Percentiles rank a stretch among this genome's conserved stretches.
Evolutionary conservation across 1,140 invertebrate genomes (phyloP).

Genomic region (Tyrophagus putrescentiae): DNA sequence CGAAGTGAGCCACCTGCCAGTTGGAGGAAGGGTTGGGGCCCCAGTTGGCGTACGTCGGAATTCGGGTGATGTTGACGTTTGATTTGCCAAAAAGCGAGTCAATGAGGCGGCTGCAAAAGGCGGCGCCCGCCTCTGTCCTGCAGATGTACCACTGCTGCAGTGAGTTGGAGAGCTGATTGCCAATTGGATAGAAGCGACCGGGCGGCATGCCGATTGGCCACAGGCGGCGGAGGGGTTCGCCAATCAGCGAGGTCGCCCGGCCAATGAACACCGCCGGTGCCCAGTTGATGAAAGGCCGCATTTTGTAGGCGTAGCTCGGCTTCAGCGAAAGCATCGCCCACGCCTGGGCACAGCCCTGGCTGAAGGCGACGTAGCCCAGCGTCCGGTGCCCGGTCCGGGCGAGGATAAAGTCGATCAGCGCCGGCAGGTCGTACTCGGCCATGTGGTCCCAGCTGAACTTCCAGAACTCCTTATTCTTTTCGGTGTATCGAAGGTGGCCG

Average conservation of each 20-base stretch:
- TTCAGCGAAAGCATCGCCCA: constrained; percentile 46
- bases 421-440: constrained; percentile 36
- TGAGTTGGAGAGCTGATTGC: neutral
- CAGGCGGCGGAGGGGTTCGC: neutral
- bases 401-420: constrained; percentile 37
- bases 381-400: constrained; percentile 40
- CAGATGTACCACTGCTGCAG: neutral
- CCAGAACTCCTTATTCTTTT: constrained; percentile 32
- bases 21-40: constrained; percentile 65
- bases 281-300: constrained; percentile 41
- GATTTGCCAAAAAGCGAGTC: neutral
- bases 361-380: constrained; percentile 50
- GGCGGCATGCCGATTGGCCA: neutral
- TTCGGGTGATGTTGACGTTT: constrained; percentile 40
- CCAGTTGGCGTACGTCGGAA: constrained; percentile 58
- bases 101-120: neutral
- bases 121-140: neutral
- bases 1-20: constrained; percentile 49
- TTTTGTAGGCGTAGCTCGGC: constrained; percentile 50
- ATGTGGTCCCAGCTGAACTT: constrained; percentile 33
- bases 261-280: constrained; percentile 57
- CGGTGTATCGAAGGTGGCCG: constrained; percentile 10
- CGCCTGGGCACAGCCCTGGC: constrained; percentile 47
- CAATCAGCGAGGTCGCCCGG: constrained; percentile 52
- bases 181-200: neutral